phyloP scores from a whole-genome alignment of 2,797 vertebrate species.

The Gymnoscopelus braueri region DNA sequence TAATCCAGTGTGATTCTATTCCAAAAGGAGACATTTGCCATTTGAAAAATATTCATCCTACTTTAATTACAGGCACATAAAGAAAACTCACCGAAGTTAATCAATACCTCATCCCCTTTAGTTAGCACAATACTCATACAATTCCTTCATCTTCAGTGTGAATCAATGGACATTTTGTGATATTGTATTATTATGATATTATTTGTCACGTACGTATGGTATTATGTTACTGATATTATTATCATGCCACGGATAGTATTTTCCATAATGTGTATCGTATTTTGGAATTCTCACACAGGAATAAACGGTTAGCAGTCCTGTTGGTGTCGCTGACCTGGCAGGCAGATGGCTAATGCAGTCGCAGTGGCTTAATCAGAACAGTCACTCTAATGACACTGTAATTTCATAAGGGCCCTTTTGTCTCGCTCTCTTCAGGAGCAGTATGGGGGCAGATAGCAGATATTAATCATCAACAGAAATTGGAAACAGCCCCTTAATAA shows the following conservation, averaged over 20 bases:
- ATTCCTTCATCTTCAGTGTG: no score
- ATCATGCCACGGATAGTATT: constrained; percentile 10
- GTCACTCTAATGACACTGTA: constrained; percentile 71
- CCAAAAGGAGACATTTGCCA: not conserved
- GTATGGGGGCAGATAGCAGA: constrained; percentile 52
- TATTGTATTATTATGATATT: no score
- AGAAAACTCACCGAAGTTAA: not conserved
- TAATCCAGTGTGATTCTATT: not conserved
- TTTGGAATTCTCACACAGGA: constrained; percentile 55
- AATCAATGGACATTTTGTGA: no score
- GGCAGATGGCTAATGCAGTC: constrained; percentile 80
- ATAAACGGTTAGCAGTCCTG: constrained; percentile 57
- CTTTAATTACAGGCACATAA: not conserved
- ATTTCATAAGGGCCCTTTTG: constrained; percentile 75
- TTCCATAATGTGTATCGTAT: constrained; percentile 42
- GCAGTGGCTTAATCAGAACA: constrained; percentile 69
- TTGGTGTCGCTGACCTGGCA: constrained; percentile 49
- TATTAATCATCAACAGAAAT: constrained; percentile 68
- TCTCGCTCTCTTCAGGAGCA: constrained; percentile 66
- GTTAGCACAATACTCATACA: no score
- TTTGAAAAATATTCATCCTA: not conserved
- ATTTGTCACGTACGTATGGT: no score
- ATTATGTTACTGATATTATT: no score
- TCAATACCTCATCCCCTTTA: constrained; percentile 23
- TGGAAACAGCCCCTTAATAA: constrained; percentile 73